Base-by-base conservation (phyloP, 2,888 invertebrate genomes). In the Pheosia tremula region DNA sequence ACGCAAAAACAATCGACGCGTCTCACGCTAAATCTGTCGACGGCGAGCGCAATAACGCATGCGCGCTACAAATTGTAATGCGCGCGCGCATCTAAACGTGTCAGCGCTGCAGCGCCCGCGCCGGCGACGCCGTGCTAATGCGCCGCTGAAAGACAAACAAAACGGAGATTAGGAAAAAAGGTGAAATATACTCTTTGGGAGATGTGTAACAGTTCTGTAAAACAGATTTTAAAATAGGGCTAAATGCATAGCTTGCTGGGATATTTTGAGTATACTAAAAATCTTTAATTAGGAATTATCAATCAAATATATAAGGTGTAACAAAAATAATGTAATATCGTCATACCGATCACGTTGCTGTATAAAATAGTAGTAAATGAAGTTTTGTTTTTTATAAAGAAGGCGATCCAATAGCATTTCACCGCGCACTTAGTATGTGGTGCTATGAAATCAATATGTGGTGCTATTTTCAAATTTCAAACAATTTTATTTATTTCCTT, bases 11-110 rank as follows among this genome's bases (percentile, higher is more conserved):
- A 78, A 78, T 71, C 63, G 59, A 62, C 62, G 56, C 74, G 67
- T 84, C 82, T 77, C 84, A 83, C 84, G 77, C 74, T 84, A 83
- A 79, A 79, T 83, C 83, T 74, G 73, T 84, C 84, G 59, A 38
- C 82, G 66, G 65, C 49, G 39, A 43, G 45, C 61, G 58, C 69
- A 63, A 69, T 69, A 77, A 68, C 66, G 76, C 75, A 71, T 67
- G 70, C 67, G 66, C 67, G 63, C 71, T 69, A 80, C 83, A 79
- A 80, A 82, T 80, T 75, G 79, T 79, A 74, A 78, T 81, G 77
- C 72, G 65, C 67, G 41, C 60, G 70, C 62, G 63, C 67, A 58
- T 59, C 50, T 74, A 77, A 79, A 82, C 69, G 72, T 79, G 80
- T 82, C 82, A 82, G 64, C 79, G 58, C 57, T 49, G 37, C 56